phyloP scores from a whole-genome alignment of 53 echinoderm and acorn worm species.

The Holothuria leucospilota region DNA sequence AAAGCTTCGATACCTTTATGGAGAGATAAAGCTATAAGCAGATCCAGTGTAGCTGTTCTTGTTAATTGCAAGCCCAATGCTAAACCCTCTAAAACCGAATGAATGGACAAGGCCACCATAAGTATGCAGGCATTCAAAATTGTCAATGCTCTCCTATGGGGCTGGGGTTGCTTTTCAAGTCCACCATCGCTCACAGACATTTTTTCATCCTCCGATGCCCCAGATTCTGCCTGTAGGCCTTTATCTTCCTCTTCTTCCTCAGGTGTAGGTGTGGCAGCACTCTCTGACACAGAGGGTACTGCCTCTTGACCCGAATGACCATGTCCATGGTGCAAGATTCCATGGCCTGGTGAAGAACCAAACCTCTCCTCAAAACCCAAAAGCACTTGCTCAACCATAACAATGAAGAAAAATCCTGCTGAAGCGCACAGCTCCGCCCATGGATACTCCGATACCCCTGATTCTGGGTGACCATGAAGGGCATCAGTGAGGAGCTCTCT shows the following conservation, averaged over 20 bases:
- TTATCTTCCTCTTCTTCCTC: constrained; percentile 13
- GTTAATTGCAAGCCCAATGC: constrained; percentile 84
- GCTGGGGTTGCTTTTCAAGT: background rate
- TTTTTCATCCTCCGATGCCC: background rate
- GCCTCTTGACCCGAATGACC: background rate
- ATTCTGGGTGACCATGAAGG: constrained; percentile 25
- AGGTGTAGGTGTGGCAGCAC: background rate
- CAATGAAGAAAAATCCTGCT: constrained; percentile 80
- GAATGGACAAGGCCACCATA: constrained; percentile 82
- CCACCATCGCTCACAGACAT: background rate
- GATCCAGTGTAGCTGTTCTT: constrained; percentile 65
- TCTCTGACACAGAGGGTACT: constrained; percentile 20
- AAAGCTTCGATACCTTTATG: constrained; percentile 96
- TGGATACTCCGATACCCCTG: constrained; percentile 25
- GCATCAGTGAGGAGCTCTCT: constrained; percentile 61
- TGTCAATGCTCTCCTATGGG: constrained; percentile 1
- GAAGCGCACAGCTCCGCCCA: constrained; percentile 86
- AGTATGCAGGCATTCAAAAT: constrained; percentile 73
- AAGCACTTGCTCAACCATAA: constrained; percentile 79
- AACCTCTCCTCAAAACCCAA: constrained; percentile 63
- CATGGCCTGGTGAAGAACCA: constrained; percentile 1
- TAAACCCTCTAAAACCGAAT: constrained; percentile 91
- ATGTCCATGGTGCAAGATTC: constrained; percentile 11
- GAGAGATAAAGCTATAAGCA: constrained; percentile 84
- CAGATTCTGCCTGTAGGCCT: background rate